phyloP scores from a whole-genome alignment of 1,140 invertebrate species.

The Megathymus violae region DNA sequence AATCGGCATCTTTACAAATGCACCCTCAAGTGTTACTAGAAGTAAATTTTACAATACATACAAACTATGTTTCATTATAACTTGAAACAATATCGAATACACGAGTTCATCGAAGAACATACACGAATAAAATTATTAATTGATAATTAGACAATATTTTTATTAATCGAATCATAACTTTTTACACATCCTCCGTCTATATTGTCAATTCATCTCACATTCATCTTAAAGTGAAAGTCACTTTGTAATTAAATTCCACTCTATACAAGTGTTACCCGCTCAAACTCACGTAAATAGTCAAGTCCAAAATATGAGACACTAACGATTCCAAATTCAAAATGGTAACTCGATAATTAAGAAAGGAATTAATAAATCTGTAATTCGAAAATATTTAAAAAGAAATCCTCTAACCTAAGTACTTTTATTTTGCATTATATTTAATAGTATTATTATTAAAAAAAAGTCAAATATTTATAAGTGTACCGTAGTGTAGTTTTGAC shows the following conservation, averaged over 20 bases:
- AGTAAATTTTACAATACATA: conserved; percentile 6
- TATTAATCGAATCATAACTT: background rate
- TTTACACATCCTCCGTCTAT: conserved; percentile 2
- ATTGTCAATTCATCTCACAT: conserved; percentile 27
- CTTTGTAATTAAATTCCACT: conserved; percentile 15
- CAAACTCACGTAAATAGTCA: background rate
- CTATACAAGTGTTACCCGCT: conserved; percentile 6
- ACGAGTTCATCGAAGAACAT: background rate
- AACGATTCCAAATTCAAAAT: too few relatives aligned
- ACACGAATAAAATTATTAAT: conserved; percentile 8
- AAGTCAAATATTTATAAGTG: too few relatives aligned
- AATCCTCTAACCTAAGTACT: too few relatives aligned
- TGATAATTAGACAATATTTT: conserved; percentile 1
- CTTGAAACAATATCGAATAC: conserved; percentile 1
- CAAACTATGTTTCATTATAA: conserved; percentile 5
- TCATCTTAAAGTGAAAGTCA: conserved; percentile 15
- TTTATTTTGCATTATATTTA: too few relatives aligned
- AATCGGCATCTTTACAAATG: background rate
- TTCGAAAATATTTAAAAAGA: too few relatives aligned
- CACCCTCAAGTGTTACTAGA: background rate
- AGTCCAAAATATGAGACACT: background rate
- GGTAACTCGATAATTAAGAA: too few relatives aligned
- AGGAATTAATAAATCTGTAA: too few relatives aligned
- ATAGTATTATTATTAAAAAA: too few relatives aligned
- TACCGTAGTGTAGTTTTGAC: too few relatives aligned